Percentiles rank a stretch among this genome's conserved stretches.
Conservation (phyloP, 2,797 vertebrate species). For the Xenops minutus region DNA sequence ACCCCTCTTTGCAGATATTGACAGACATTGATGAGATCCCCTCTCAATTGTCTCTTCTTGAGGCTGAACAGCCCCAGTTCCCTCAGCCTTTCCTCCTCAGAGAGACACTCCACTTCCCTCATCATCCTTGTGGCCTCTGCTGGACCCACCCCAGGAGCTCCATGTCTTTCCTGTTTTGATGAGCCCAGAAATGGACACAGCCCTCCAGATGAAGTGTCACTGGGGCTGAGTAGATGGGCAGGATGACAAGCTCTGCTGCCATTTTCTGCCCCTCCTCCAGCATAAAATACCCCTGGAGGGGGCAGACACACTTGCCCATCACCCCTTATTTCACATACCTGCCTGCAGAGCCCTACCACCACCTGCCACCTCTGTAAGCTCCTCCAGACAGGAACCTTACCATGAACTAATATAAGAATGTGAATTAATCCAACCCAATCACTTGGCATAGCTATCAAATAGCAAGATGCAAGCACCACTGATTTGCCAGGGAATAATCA, state of each 20-base stretch:
- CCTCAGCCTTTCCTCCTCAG: background rate
- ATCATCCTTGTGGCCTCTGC: background rate
- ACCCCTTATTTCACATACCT: background rate
- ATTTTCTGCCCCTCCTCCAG: background rate
- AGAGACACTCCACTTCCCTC: background rate
- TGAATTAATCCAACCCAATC: background rate
- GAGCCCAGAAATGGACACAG: background rate
- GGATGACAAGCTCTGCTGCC: background rate
- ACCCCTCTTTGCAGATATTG: background rate
- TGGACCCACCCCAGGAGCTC: background rate
- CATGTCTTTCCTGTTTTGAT: background rate
- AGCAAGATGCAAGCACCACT: background rate
- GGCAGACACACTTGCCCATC: background rate
- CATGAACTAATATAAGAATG: background rate
- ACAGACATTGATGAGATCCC: background rate
- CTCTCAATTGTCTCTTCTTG: background rate
- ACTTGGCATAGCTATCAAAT: background rate
- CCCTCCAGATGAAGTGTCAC: background rate
- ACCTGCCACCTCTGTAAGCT: background rate
- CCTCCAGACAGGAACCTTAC: background rate
- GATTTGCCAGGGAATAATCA: background rate
- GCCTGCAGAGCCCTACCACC: background rate
- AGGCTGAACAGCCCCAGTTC: background rate
- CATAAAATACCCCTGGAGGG: rapidly evolving
- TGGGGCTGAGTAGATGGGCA: background rate